These are phyloP conservation scores for silkworm (Bombyx mori) DNA, from an alignment of 1,140 invertebrate species.

Conservation along the genomic window ASM3026992v2 NC_085127.1:4253501-4254000, in stretches of 20 bases:
- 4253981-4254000: no score
- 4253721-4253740: conserved; percentile 75
- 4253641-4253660: conserved; percentile 99
- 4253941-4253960: no score
- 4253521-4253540: conserved; percentile 82
- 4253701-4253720: conserved; percentile 85
- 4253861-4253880: no score
- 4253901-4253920: no score
- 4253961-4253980: no score
- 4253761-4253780: no score
- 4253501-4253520: conserved; percentile 79
- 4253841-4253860: no score
- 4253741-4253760: neutral
- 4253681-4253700: conserved; percentile 89
- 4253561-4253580: conserved; percentile 94
- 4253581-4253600: conserved; percentile 97
- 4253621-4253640: conserved; percentile 98
- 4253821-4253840: no score
- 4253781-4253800: no score
- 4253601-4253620: conserved; percentile 80
- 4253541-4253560: conserved; percentile 91
- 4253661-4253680: conserved; percentile 97
- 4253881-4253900: no score
- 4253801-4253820: no score
- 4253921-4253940: no score